Evolutionary conservation across 2,113 vertebrate genomes (phyloP), one percentile per base, ranked within the genome.

Genomic region (Erythrolamprus reginae): DNA sequence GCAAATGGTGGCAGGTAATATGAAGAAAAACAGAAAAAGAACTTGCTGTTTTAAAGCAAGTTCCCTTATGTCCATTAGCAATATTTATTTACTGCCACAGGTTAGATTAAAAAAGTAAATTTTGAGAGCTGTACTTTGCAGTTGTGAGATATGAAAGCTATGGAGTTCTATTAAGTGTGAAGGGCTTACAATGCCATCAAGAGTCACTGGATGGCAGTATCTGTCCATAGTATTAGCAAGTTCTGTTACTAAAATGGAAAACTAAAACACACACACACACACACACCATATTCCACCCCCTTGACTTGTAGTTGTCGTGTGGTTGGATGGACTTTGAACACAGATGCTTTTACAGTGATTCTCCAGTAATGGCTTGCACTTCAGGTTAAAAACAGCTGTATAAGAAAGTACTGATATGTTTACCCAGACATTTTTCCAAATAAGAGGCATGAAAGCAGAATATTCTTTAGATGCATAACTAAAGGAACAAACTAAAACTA

Each of bases 21-120:
- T 48, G 42, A 84, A 84, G 42, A 5, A 24, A 83, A 12, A 26
- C 10, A 48, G 24, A 47, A 83, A 1, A 45, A 47, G 10, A 24
- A 45, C 10, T 83, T 84, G 38, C 45, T 86, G 48, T 13, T 23
- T 92, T 53, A 33, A 48, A 5, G 0, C 0, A 17, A 15, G 0
- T 55, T 5, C 26, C 19, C 13, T 8, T 0, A 1, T 3, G 0
- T 50, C 33, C 51, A n/a, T 12, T 9, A 0, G 3, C 0, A 0
- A 0, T 51, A 0, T 5, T 84, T 58, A 45, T 90, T 1, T 0
- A 0, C 47, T 8, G 13, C 4, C 13, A 19, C 0, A 3, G 0
- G 0, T 65, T 3, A 13, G 5, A 26, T 0, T 77, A 42, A 1
- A 28, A 26, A 1, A 0, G 24, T 6, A 24, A 5, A 3, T 0